Evolutionary conservation across 2,888 invertebrate genomes (phyloP), one percentile per base, ranked within the genome.

Genomic region (Elysia crispata): DNA sequence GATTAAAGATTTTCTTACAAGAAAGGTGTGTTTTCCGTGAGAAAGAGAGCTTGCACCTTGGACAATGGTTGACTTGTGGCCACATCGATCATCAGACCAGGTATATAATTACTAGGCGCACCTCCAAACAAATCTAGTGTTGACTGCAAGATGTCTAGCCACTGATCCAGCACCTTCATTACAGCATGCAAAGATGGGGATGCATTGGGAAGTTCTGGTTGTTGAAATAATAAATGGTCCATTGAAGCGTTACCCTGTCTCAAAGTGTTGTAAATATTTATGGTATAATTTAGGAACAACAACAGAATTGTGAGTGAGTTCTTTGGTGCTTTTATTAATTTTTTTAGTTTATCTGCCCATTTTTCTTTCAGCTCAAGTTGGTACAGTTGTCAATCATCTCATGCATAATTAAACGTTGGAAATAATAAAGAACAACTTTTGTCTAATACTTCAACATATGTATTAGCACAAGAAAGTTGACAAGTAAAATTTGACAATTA

Each of bases 11-110:
- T 8, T 31, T 78, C 94, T 92, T 91, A 95, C 94, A 94, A 94
- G 93, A 99, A 99, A 30, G 99, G 99, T 0, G 98, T 98, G 91
- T 99, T 99, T 86, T 96, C 95, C 86, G 96, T 96, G 87, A 98
- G 98, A 85, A 98, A 93, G 70, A 99, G 93, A 89, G 97, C 96
- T 87, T 96, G 95, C 93, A 98, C 98, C 93, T 98, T 98, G 90
- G 97, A 96, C 87, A 97, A 96, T 67, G 97, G 95, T 41, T 97
- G 96, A 5, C 93, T 93, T 57, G 88, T 86, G 28, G 84, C 79
- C 41, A 91, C 82, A 73, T 92, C 91, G 83, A 97, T 95, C 91
- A 96, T 96, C 91, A 97, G 96, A 49, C 97, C 97, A 13, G 98
- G 97, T 88, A 98, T 96, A 92, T 96, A 98, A 93, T 97, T 95